phyloP scores from a whole-genome alignment of 2,797 vertebrate species.

The Darevskia nairensis region DNA sequence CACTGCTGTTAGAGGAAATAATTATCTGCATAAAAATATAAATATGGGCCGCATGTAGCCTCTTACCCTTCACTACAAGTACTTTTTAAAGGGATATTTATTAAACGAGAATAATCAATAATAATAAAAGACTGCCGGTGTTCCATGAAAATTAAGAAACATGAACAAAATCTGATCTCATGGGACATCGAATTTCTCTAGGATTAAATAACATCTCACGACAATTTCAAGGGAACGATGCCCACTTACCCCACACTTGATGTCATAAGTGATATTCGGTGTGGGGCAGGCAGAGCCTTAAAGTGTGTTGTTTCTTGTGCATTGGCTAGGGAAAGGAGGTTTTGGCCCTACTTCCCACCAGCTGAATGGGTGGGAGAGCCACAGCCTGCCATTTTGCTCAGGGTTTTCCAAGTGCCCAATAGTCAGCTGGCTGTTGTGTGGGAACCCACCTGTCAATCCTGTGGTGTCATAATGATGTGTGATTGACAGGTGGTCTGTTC shows the following conservation, averaged over 20 bases:
- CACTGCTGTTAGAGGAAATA: background rate
- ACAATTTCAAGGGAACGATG: constrained; percentile 4
- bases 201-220: background rate
- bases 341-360: no score
- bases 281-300: no score
- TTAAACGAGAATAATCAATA: background rate
- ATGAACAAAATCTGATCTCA: background rate
- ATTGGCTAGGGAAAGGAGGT: no score
- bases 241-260: background rate
- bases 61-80: background rate
- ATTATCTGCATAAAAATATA: background rate
- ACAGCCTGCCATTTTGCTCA: no score
- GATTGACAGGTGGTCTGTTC: no score
- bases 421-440: no score
- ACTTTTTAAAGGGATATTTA: background rate
- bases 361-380: no score
- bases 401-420: no score
- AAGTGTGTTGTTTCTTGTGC: no score
- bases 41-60: background rate
- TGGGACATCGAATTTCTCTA: background rate
- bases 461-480: no score
- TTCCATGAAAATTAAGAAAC: background rate
- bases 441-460: no score
- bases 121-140: background rate
- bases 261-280: no score